Evolutionary conservation across 2,888 invertebrate species (phyloP).

Genomic region (Stenoptilia bipunctidactyla): DNA sequence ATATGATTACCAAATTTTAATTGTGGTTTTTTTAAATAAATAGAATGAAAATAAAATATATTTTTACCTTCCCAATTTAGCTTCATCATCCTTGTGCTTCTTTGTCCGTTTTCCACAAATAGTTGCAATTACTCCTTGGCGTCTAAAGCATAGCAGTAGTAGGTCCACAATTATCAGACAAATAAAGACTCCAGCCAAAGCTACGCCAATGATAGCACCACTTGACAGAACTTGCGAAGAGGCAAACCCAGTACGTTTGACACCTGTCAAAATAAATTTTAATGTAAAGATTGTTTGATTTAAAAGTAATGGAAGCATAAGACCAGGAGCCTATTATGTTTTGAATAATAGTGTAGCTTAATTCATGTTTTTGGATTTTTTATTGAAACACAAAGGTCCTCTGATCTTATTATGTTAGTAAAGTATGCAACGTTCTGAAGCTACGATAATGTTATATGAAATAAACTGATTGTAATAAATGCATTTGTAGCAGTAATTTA

Average conservation of each 20-base stretch:
- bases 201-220: slow-evolving; percentile 86
- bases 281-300: too few species aligned
- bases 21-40: slow-evolving; percentile 7
- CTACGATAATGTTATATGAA: slow-evolving; percentile 53
- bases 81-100: slow-evolving; percentile 83
- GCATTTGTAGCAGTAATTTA: slow-evolving; percentile 21
- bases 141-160: slow-evolving; percentile 79
- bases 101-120: slow-evolving; percentile 77
- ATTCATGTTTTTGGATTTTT: neutral
- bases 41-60: slow-evolving; percentile 8
- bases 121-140: slow-evolving; percentile 77
- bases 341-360: too few species aligned
- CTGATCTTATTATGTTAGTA: slow-evolving; percentile 35
- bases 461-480: slow-evolving; percentile 51
- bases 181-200: slow-evolving; percentile 83
- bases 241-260: slow-evolving; percentile 57
- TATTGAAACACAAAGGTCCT: neutral
- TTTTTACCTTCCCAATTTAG: slow-evolving; percentile 85
- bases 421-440: slow-evolving; percentile 53
- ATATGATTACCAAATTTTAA: neutral
- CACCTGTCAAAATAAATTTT: slow-evolving; percentile 44
- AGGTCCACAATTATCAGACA: slow-evolving; percentile 88
- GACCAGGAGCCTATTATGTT: slow-evolving; percentile 57
- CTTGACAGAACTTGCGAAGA: slow-evolving; percentile 74
- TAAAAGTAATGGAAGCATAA: slow-evolving; percentile 13